These are phyloP conservation scores for Lepidothrix coronata DNA, from an alignment of 2,113 vertebrate species.

Conservation along the genomic window DNA sequence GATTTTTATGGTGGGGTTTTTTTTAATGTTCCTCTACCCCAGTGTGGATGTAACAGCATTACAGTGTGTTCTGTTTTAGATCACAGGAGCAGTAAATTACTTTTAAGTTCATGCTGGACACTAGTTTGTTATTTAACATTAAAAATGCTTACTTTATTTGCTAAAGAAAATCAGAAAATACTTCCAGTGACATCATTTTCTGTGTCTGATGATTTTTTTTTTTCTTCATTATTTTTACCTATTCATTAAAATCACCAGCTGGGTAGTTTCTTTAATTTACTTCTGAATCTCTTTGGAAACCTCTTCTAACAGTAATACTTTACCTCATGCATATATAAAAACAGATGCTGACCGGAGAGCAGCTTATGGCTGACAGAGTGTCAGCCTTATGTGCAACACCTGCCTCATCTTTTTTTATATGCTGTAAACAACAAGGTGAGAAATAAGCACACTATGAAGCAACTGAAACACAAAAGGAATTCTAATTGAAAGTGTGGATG, in stretches of 20 bases:
- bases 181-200: background rate
- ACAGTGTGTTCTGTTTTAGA: background rate
- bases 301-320: conserved; percentile 13
- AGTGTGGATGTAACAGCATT: background rate
- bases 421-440: conserved; percentile 36
- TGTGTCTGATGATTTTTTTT: background rate
- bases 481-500: background rate
- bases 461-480: background rate
- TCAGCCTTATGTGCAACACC: conserved; percentile 34
- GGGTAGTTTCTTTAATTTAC: conserved; percentile 37
- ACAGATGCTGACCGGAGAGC: conserved; percentile 17
- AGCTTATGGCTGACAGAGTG: conserved; percentile 32
- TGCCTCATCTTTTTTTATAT: conserved; percentile 8
- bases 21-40: background rate
- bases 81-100: conserved; percentile 29
- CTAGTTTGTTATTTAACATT: background rate
- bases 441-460: background rate
- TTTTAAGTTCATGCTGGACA: background rate
- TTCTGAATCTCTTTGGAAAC: conserved; percentile 14
- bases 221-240: conserved; percentile 7
- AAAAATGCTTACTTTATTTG: background rate
- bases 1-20: background rate
- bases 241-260: conserved; percentile 36
- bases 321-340: conserved; percentile 11
- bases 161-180: conserved; percentile 1